These are phyloP conservation scores for Pseudorhombus dupliciocellatus DNA, from an alignment of 2,113 vertebrate species.

Conservation along the genomic window DNA sequence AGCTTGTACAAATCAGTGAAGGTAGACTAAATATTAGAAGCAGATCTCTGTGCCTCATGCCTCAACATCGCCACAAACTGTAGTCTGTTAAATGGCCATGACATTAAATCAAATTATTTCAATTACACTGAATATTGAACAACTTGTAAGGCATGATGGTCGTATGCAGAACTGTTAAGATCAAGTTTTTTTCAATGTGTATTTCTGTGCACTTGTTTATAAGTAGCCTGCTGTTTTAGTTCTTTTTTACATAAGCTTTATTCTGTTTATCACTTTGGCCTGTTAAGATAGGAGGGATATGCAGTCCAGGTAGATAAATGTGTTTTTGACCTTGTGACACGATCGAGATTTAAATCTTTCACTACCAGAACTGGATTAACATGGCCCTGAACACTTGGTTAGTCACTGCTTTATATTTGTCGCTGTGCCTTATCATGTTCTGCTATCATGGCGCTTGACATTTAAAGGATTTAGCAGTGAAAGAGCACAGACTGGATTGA, in stretches of 20 bases:
- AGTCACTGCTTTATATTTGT: slow-evolving; percentile 11
- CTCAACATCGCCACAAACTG: too few species aligned
- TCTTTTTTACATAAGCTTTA: too few species aligned
- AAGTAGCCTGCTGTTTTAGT: too few species aligned
- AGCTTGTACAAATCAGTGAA: neutral
- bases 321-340: neutral
- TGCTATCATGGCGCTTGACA: slow-evolving; percentile 22
- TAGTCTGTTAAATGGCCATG: too few species aligned
- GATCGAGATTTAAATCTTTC: neutral
- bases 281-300: neutral
- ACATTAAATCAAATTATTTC: too few species aligned
- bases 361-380: slow-evolving; percentile 6
- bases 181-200: too few species aligned
- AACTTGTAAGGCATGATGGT: neutral
- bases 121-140: too few species aligned
- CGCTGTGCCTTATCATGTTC: neutral
- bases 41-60: too few species aligned
- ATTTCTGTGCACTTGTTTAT: too few species aligned
- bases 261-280: too few species aligned
- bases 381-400: neutral
- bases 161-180: too few species aligned
- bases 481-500: slow-evolving; percentile 1
- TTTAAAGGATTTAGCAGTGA: slow-evolving; percentile 28
- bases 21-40: neutral
- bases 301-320: too few species aligned